Evolutionary conservation across 2,888 invertebrate genomes (phyloP).

Genomic region (Spialia ferax): DNA sequence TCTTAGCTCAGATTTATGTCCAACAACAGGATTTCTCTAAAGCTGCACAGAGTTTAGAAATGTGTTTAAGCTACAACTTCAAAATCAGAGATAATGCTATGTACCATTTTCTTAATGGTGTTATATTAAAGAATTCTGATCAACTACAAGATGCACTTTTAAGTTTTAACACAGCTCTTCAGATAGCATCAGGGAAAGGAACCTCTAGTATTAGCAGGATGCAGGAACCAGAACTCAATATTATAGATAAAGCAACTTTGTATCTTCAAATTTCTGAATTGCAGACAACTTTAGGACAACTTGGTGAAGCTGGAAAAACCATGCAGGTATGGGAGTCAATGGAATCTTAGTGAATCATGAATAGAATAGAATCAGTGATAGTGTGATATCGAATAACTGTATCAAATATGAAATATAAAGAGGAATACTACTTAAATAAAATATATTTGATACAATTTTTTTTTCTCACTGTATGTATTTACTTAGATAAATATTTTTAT

Average conservation of each 20-base stretch:
- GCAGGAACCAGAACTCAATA: conserved; percentile 80
- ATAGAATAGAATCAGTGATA: too few relatives aligned
- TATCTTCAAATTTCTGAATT: conserved; percentile 95
- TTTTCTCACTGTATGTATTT: too few relatives aligned
- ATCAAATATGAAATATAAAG: too few relatives aligned
- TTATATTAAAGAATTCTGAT: conserved; percentile 92
- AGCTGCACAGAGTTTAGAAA: conserved; percentile 95
- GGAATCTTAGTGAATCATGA: not conserved
- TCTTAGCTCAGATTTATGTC: conserved; percentile 95
- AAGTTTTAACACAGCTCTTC: conserved; percentile 91
- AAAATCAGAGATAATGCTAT: conserved; percentile 96
- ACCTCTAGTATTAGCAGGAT: conserved; percentile 57
- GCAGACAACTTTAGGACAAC: conserved; percentile 89
- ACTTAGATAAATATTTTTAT: conserved; percentile 33
- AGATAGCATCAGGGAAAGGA: conserved; percentile 84
- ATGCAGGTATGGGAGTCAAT: conserved; percentile 87
- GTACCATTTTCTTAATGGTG: conserved; percentile 95
- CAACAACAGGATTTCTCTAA: conserved; percentile 90
- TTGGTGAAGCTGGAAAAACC: conserved; percentile 92
- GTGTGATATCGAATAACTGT: too few relatives aligned
- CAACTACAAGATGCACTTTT: conserved; percentile 91
- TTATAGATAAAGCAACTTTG: conserved; percentile 94
- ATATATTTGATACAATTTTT: too few relatives aligned
- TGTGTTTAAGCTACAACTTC: conserved; percentile 97
- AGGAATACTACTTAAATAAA: too few relatives aligned